Evolutionary conservation across 2,888 invertebrate species (phyloP).

Genomic region (Platycnemis pennipes): DNA sequence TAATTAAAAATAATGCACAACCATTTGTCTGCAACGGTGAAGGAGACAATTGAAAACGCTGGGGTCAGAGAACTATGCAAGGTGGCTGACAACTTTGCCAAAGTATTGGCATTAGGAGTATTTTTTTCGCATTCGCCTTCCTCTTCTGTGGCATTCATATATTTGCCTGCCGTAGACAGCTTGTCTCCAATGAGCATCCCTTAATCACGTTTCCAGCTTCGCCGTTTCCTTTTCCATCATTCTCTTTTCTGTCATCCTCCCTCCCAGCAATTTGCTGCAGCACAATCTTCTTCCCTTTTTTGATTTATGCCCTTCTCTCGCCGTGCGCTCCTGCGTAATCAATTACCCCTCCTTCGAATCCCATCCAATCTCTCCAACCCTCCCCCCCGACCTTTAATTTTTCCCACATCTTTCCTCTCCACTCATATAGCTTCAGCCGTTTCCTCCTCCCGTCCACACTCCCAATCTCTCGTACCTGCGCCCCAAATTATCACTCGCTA

Average conservation of each 20-base stretch:
- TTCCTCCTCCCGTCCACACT: neutral
- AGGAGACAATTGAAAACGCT: too few relatives aligned
- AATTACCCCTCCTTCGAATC: slow-evolving; percentile 11
- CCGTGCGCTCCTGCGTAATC: slow-evolving; percentile 13
- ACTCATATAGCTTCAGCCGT: neutral
- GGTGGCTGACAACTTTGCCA: too few relatives aligned
- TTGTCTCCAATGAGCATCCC: neutral
- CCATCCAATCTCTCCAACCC: neutral
- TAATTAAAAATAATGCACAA: too few relatives aligned
- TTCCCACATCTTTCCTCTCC: neutral
- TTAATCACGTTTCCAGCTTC: neutral
- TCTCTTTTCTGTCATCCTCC: neutral
- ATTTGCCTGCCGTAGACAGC: neutral
- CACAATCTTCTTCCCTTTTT: slow-evolving; percentile 1
- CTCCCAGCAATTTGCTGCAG: neutral
- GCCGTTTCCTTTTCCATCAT: neutral
- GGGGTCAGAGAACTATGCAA: too few relatives aligned
- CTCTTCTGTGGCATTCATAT: neutral
- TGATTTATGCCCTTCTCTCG: neutral
- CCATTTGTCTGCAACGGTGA: too few relatives aligned
- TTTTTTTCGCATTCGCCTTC: too few relatives aligned
- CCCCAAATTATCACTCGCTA: slow-evolving; percentile 13
- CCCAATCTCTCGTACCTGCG: neutral
- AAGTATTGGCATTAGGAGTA: too few relatives aligned
- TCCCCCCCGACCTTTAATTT: slow-evolving; percentile 5